Evolutionary conservation across 1,140 invertebrate species (phyloP), one percentile per base, ranked within the genome.

Genomic region (Spodoptera litura): DNA sequence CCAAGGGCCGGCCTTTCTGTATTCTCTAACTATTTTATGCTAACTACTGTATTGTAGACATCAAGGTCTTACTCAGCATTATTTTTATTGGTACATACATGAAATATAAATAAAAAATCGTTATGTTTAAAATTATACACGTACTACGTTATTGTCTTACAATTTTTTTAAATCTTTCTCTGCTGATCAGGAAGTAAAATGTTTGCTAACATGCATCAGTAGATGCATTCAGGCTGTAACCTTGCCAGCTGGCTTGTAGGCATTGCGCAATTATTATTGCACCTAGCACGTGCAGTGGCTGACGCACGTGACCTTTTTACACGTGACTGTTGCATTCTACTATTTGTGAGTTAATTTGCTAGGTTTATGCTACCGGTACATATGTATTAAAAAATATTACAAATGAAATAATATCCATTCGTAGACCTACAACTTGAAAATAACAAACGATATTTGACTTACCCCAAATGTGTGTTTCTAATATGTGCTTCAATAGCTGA

Each of bases 401-500:
- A 44, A 44, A 6, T 44, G 4, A 10, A 44, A 44, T 44, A 44
- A 44, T 9, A 9, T 44, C 1, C 8, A 9, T 44, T 44, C 0
- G 6, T 44, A 6, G 9, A 9, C 0, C 0, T 0, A 44, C 9
- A 38, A 35, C 59, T 64, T n/a, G 6, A 15, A 38, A 64, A 20
- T 0, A 3, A 8, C 15, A 44, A 35, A 49, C 11, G 44, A 64
- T 11, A 59, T 62, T 11, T 81, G 49, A 92, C 97, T 96, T 95
- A 98, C 98, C 97, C 97, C 82, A 98, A 96, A 95, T 99, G 98
- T 80, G 95, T 95, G 78, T 96, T 96, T 81, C 98, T 96, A 76
- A 99, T 97, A 93, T 99, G 98, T 86, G 96, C 95, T 92, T 98
- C 98, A 83, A 99, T 98, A 55, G 96, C 95, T 55, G 95, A 94